Evolutionary conservation across 2,113 vertebrate species (phyloP).

Genomic region (Aegithalos caudatus): DNA sequence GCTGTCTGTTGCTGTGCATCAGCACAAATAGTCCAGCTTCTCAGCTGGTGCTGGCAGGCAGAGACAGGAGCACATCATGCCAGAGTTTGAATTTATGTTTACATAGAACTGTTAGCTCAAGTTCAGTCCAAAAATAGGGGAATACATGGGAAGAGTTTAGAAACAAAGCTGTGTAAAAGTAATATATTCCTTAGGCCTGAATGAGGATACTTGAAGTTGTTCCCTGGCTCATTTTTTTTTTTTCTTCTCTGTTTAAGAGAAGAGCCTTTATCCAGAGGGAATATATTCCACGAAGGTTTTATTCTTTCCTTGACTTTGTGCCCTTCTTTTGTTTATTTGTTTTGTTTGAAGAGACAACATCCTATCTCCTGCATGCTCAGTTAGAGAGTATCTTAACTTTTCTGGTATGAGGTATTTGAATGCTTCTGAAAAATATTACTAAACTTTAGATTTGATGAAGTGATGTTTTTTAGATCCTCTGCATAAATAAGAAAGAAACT

Average conservation of each 20-base stretch:
- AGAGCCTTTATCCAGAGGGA: background rate
- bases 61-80: background rate
- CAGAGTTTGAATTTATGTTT: background rate
- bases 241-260: background rate
- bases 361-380: background rate
- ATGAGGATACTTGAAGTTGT: background rate
- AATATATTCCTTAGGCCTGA: background rate
- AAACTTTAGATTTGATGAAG: background rate
- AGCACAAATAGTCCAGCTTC: background rate
- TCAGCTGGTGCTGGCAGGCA: background rate
- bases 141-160: background rate
- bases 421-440: background rate
- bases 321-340: background rate
- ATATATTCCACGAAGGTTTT: background rate
- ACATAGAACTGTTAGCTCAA: background rate
- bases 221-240: background rate
- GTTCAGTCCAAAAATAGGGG: background rate
- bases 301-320: background rate
- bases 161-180: background rate
- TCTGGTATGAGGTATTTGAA: background rate
- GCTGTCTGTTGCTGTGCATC: background rate
- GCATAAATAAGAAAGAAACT: background rate
- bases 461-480: background rate
- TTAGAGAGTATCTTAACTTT: background rate
- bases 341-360: background rate